These are phyloP conservation scores for Herminia tarsipennalis DNA, from an alignment of 2,888 invertebrate genomes.

Conservation along the genomic window DNA sequence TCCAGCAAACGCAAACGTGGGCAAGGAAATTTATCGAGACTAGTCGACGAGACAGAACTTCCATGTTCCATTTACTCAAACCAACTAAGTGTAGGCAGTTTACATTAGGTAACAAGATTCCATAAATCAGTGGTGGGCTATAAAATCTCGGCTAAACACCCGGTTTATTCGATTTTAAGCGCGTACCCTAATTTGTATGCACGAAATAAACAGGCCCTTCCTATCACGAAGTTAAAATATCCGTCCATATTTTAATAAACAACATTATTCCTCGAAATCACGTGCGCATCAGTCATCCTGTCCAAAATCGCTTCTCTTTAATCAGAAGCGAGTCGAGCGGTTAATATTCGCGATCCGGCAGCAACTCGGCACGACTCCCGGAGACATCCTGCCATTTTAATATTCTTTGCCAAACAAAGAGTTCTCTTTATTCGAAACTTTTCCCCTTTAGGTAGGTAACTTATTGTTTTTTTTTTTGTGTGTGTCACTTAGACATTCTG, in stretches of 20 bases:
- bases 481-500: slow-evolving; percentile 73
- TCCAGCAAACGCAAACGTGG: slow-evolving; percentile 69
- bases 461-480: slow-evolving; percentile 69
- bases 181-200: slow-evolving; percentile 73
- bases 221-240: slow-evolving; percentile 80
- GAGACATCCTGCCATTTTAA: slow-evolving; percentile 70
- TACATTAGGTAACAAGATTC: slow-evolving; percentile 59
- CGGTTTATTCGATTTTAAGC: slow-evolving; percentile 73
- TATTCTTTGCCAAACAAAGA: slow-evolving; percentile 71
- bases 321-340: slow-evolving; percentile 73
- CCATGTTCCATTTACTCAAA: slow-evolving; percentile 54
- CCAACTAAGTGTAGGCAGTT: slow-evolving; percentile 57
- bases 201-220: slow-evolving; percentile 64
- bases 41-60: slow-evolving; percentile 52
- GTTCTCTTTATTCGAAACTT: slow-evolving; percentile 68
- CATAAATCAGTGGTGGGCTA: slow-evolving; percentile 64
- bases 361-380: slow-evolving; percentile 59
- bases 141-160: slow-evolving; percentile 65
- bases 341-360: slow-evolving; percentile 70
- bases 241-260: slow-evolving; percentile 77
- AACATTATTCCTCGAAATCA: slow-evolving; percentile 72
- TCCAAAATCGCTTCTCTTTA: slow-evolving; percentile 77
- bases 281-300: slow-evolving; percentile 76
- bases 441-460: slow-evolving; percentile 62
- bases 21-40: slow-evolving; percentile 68